phyloP scores from a whole-genome alignment of 2,888 invertebrate species.

The Eutolmus rufibarbis region DNA sequence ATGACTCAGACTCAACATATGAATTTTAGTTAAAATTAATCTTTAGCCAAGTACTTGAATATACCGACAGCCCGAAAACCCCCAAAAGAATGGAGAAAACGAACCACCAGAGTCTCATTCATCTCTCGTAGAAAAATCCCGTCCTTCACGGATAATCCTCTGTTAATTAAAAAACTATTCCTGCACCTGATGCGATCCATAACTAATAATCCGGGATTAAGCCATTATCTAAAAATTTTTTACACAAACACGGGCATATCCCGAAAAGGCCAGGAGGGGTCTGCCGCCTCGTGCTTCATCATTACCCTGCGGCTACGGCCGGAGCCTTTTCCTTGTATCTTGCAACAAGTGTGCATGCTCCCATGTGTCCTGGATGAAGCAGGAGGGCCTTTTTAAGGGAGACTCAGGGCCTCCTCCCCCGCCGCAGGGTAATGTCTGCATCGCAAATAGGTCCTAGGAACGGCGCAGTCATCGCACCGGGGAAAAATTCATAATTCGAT shows the following conservation, averaged over 20 bases:
- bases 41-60: background rate
- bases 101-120: background rate
- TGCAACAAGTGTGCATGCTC: constrained; percentile 48
- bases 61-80: background rate
- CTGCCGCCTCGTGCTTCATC: background rate
- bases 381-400: background rate
- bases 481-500: constrained; percentile 44
- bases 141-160: constrained; percentile 41
- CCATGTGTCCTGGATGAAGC: constrained; percentile 31
- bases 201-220: constrained; percentile 47
- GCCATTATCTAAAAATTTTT: constrained; percentile 42
- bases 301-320: background rate
- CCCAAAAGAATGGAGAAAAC: background rate
- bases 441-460: background rate
- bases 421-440: constrained; percentile 14
- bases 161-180: constrained; percentile 49
- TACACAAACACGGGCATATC: background rate
- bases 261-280: background rate
- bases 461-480: background rate
- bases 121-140: background rate
- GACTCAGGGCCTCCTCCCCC: background rate
- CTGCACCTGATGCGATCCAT: constrained; percentile 47
- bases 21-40: no score
- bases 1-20: no score
- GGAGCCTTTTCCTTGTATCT: background rate